phyloP scores from a whole-genome alignment of 2,113 vertebrate genomes.

The Rutilus rutilus region DNA sequence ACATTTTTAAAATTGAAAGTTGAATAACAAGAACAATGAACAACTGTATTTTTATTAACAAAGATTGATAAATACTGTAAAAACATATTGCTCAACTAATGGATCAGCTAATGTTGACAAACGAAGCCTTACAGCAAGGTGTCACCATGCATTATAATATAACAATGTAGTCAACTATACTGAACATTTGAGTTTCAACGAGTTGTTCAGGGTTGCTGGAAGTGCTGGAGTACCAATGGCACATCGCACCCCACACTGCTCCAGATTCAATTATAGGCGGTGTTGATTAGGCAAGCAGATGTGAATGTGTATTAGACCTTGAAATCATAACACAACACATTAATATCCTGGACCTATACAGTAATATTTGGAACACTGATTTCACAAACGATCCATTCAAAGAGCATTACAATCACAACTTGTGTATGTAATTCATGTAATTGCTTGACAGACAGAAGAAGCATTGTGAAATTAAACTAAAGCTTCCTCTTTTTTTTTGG shows the following conservation, averaged over 20 bases:
- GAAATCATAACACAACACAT: constrained; percentile 43
- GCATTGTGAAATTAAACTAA: constrained; percentile 46
- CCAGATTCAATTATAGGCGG: constrained; percentile 43
- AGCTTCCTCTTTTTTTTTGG: constrained; percentile 50
- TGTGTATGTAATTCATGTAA: background rate
- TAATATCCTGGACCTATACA: background rate
- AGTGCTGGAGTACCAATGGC: constrained; percentile 5
- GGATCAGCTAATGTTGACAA: background rate
- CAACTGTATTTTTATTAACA: too few relatives aligned
- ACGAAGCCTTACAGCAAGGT: background rate
- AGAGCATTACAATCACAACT: background rate
- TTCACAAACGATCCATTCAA: background rate
- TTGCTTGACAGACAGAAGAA: constrained; percentile 48
- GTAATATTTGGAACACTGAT: background rate
- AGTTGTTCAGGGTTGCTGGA: background rate
- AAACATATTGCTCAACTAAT: too few relatives aligned
- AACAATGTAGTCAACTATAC: background rate
- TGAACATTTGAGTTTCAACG: background rate
- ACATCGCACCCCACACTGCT: background rate
- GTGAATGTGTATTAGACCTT: constrained; percentile 44
- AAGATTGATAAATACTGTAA: too few relatives aligned
- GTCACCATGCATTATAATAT: background rate
- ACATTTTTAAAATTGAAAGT: background rate
- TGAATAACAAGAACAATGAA: too few relatives aligned
- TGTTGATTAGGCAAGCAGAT: constrained; percentile 42